Evolutionary conservation across 2,797 vertebrate species (phyloP).

Genomic region (Melanotaenia maccullochi): DNA sequence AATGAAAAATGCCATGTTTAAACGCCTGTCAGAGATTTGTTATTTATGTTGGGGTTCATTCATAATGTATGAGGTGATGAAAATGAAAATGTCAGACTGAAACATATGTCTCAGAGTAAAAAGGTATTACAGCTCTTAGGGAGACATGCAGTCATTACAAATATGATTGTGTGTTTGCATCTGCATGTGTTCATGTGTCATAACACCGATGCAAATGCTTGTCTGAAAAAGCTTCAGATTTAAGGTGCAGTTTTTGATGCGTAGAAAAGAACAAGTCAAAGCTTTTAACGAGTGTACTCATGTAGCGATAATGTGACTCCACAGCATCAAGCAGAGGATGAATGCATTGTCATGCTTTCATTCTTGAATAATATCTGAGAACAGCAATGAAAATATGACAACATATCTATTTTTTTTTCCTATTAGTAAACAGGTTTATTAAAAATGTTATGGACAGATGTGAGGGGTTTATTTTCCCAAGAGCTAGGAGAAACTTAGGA

Average conservation of each 20-base stretch:
- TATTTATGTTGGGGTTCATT: slow-evolving; percentile 75
- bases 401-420: neutral
- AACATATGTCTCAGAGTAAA: slow-evolving; percentile 46
- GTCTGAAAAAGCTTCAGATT: slow-evolving; percentile 5
- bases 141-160: slow-evolving; percentile 43
- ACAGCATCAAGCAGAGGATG: slow-evolving; percentile 1
- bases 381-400: slow-evolving; percentile 5
- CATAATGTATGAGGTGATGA: slow-evolving; percentile 74
- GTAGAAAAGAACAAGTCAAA: slow-evolving; percentile 27
- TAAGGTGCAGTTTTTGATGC: slow-evolving; percentile 11
- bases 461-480: neutral
- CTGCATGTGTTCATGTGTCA: slow-evolving; percentile 14
- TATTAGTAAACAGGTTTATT: neutral
- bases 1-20: slow-evolving; percentile 58
- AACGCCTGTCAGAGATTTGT: slow-evolving; percentile 71
- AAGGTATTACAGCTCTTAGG: slow-evolving; percentile 49
- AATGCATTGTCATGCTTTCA: slow-evolving; percentile 12
- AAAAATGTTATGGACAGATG: neutral
- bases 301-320: slow-evolving; percentile 34
- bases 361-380: neutral
- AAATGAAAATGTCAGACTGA: slow-evolving; percentile 75
- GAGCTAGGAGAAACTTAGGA: neutral
- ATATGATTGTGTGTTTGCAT: slow-evolving; percentile 4
- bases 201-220: slow-evolving; percentile 26
- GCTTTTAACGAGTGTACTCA: slow-evolving; percentile 2